phyloP scores from a whole-genome alignment of 2,888 invertebrate species.

The Prosapia bicincta region DNA sequence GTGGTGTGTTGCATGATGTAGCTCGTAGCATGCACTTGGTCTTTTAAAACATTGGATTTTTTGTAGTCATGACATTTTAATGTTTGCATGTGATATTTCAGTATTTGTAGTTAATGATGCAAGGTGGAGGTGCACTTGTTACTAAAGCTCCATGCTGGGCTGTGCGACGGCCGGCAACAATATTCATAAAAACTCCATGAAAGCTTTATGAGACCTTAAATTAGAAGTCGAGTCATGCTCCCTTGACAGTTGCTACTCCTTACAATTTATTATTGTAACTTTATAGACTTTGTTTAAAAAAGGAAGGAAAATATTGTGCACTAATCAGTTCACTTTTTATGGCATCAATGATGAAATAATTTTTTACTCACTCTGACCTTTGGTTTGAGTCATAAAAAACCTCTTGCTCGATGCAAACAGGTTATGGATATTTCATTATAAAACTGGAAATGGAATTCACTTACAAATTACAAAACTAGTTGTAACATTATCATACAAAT shows the following conservation, averaged over 20 bases:
- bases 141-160: not conserved
- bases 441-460: not conserved
- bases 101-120: not conserved
- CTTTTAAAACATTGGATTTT: not conserved
- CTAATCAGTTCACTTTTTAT: constrained; percentile 13
- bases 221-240: constrained; percentile 9
- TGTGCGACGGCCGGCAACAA: not conserved
- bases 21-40: not conserved
- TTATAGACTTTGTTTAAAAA: not conserved
- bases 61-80: not conserved
- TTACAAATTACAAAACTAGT: not conserved
- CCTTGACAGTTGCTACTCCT: constrained; percentile 6
- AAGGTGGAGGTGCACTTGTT: not conserved
- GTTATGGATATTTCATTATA: not conserved
- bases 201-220: constrained; percentile 12
- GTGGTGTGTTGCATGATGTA: constrained; percentile 2
- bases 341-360: not conserved
- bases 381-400: not conserved
- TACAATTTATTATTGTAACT: constrained; percentile 8
- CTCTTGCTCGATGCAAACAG: not conserved
- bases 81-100: constrained; percentile 2
- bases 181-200: constrained; percentile 7
- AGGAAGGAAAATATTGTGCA: too few relatives aligned
- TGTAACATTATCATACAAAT: not conserved
- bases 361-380: not conserved